A percentile compares a stretch with the other conserved stretches of the same genome.
phyloP scores from a whole-genome alignment of 1,140 invertebrate species.

The Monochamus saltuarius region DNA sequence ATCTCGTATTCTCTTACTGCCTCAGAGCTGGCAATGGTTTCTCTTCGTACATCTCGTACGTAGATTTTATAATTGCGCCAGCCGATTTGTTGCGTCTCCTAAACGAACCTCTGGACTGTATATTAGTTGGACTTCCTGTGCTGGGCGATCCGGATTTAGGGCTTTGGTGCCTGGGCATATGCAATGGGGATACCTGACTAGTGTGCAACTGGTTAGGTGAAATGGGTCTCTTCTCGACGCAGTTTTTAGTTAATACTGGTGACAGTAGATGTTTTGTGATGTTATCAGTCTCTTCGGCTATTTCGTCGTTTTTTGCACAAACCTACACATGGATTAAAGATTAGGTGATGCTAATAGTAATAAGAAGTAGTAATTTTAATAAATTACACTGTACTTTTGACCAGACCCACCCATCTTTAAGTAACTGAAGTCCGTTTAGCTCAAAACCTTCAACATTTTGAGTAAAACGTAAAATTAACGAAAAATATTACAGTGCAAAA shows the following conservation, averaged over 20 bases:
- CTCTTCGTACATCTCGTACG: slow-evolving; percentile 85
- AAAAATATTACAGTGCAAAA: too few species aligned
- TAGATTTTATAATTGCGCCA: slow-evolving; percentile 66
- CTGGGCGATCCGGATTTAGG: slow-evolving; percentile 47
- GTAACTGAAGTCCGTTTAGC: too few species aligned
- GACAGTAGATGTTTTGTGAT: slow-evolving; percentile 38
- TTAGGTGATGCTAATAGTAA: too few species aligned
- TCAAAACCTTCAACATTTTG: too few species aligned
- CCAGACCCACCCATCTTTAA: too few species aligned
- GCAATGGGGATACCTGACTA: slow-evolving; percentile 56
- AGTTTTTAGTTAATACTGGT: slow-evolving; percentile 39
- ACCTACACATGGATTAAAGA: slow-evolving; percentile 28
- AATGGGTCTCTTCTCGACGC: slow-evolving; percentile 34
- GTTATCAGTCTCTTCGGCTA: slow-evolving; percentile 32
- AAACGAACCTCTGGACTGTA: slow-evolving; percentile 59
- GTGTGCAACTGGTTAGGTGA: slow-evolving; percentile 39
- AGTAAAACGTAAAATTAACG: too few species aligned
- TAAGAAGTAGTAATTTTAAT: too few species aligned
- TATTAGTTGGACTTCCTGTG: slow-evolving; percentile 47
- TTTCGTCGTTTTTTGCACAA: slow-evolving; percentile 48
- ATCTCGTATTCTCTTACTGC: slow-evolving; percentile 61
- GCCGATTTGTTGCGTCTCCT: slow-evolving; percentile 75
- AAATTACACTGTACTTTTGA: too few species aligned
- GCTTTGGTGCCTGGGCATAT: slow-evolving; percentile 46
- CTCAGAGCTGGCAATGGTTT: slow-evolving; percentile 77